Percentiles rank a stretch among this genome's conserved stretches.
Evolutionary conservation across 2,888 invertebrate species (phyloP).

Genomic region (Dynastes hyllus): DNA sequence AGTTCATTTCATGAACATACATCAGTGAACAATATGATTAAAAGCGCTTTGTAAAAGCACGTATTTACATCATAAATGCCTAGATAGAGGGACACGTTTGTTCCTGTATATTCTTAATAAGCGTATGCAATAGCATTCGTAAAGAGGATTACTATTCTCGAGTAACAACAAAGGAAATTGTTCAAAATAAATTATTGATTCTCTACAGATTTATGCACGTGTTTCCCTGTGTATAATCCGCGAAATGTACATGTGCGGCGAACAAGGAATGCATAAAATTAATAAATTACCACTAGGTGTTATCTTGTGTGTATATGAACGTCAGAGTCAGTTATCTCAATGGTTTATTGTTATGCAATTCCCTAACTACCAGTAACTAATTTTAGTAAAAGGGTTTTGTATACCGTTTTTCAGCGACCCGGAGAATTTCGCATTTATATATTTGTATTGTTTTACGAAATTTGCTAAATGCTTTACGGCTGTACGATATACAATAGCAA

Average conservation of each 20-base stretch:
- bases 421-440: not conserved
- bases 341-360: slow-evolving; percentile 44
- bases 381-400: slow-evolving; percentile 10
- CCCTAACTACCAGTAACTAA: slow-evolving; percentile 26
- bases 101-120: too few relatives aligned
- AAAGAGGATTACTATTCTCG: not conserved
- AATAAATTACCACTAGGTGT: slow-evolving; percentile 35
- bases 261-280: slow-evolving; percentile 39
- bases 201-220: not conserved
- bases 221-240: not conserved
- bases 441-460: slow-evolving; percentile 9
- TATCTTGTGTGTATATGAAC: slow-evolving; percentile 41
- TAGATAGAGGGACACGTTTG: too few relatives aligned
- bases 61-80: too few relatives aligned
- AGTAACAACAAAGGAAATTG: not conserved
- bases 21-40: too few relatives aligned
- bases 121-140: too few relatives aligned
- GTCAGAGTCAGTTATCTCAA: slow-evolving; percentile 39
- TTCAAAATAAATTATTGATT: slow-evolving; percentile 27
- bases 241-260: not conserved
- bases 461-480: slow-evolving; percentile 23
- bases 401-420: not conserved
- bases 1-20: too few relatives aligned
- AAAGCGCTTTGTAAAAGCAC: too few relatives aligned
- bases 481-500: not conserved